These are phyloP conservation scores for Bombus confusus DNA, from an alignment of 1,140 invertebrate species.

Conservation along the genomic window DNA sequence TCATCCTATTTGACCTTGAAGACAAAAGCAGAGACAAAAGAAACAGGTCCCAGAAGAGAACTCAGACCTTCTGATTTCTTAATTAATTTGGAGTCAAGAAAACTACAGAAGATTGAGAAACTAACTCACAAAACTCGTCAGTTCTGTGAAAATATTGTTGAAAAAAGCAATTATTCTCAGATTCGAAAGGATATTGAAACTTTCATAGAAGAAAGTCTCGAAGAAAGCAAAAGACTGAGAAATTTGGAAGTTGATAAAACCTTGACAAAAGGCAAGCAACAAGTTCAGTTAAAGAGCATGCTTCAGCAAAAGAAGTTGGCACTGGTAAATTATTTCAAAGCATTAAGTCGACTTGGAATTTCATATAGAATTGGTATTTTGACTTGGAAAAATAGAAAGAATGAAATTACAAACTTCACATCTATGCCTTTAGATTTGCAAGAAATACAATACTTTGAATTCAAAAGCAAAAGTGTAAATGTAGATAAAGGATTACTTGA, in stretches of 20 bases:
- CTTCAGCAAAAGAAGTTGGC: slow-evolving; percentile 92
- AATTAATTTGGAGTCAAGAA: not conserved
- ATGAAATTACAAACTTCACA: slow-evolving; percentile 75
- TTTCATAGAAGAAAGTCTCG: slow-evolving; percentile 86
- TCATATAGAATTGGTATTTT: slow-evolving; percentile 90
- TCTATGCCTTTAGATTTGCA: slow-evolving; percentile 85
- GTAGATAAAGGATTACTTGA: slow-evolving; percentile 74
- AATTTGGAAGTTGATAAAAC: slow-evolving; percentile 85
- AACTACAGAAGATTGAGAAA: slow-evolving; percentile 69
- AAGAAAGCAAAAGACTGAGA: slow-evolving; percentile 85
- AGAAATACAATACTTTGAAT: slow-evolving; percentile 79
- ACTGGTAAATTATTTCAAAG: slow-evolving; percentile 92
- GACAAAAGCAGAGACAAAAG: slow-evolving; percentile 47
- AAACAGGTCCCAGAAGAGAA: not conserved
- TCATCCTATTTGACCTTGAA: slow-evolving; percentile 69
- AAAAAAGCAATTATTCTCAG: slow-evolving; percentile 83
- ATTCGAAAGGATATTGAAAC: slow-evolving; percentile 85
- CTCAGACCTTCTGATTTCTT: not conserved
- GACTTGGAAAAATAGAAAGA: slow-evolving; percentile 73
- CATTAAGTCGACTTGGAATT: slow-evolving; percentile 87
- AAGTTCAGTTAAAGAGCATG: slow-evolving; percentile 90
- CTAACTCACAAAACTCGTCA: slow-evolving; percentile 84
- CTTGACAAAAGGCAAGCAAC: slow-evolving; percentile 89
- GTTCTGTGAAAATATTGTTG: slow-evolving; percentile 85
- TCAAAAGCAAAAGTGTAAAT: not conserved